These are phyloP conservation scores for Cloeon dipterum DNA, from an alignment of 2,888 invertebrate genomes.

Conservation along the genomic window DNA sequence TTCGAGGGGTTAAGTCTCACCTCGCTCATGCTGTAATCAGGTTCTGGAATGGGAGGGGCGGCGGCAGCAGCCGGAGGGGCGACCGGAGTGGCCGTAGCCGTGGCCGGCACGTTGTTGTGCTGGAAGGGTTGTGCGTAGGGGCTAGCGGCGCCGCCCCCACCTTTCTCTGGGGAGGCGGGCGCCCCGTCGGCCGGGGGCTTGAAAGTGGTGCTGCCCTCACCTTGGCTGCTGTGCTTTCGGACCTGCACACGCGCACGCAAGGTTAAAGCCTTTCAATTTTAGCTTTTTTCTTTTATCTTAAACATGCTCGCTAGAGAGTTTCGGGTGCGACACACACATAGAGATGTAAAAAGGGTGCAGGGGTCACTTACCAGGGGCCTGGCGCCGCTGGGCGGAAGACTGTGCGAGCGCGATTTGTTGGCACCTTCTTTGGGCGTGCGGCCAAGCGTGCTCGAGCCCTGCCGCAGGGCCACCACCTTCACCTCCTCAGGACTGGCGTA, in stretches of 20 bases:
- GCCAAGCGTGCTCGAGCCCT: background rate
- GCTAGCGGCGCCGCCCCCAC: background rate
- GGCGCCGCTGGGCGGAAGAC: conserved; percentile 16
- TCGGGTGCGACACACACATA: no score
- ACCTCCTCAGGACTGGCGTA: conserved; percentile 77
- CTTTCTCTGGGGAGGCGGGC: conserved; percentile 8
- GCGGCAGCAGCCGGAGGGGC: conserved; percentile 5
- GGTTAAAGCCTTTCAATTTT: no score
- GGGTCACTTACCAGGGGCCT: conserved; percentile 14
- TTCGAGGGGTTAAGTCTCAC: no score
- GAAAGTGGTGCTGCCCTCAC: conserved; percentile 13
- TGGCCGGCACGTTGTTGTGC: conserved; percentile 16
- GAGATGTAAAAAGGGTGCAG: no score
- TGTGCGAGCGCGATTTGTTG: conserved; percentile 12
- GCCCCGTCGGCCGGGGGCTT: conserved; percentile 17
- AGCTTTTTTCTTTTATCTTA: no score
- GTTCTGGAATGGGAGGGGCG: conserved; percentile 66
- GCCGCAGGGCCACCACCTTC: conserved; percentile 36
- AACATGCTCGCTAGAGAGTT: no score
- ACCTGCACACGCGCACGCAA: no score
- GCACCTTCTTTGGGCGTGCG: background rate
- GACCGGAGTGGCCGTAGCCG: no score
- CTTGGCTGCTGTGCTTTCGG: conserved; percentile 19
- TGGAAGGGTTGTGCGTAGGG: conserved; percentile 33
- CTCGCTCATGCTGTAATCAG: conserved; percentile 69